Evolutionary conservation across 1,140 invertebrate species (phyloP).

Genomic region (Harlomillsia oculata): DNA sequence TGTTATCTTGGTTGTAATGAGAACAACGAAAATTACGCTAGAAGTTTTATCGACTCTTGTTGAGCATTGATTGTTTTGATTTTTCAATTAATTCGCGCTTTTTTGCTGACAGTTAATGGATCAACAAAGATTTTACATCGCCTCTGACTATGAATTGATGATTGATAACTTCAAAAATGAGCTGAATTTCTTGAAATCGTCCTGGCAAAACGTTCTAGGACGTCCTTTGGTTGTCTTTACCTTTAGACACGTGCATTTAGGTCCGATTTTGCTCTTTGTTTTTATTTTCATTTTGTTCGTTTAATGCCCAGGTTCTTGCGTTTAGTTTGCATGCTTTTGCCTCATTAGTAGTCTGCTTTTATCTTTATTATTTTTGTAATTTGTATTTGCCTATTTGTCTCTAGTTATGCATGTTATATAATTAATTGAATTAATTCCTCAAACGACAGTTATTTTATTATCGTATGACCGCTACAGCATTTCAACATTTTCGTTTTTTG

Average conservation of each 20-base stretch:
- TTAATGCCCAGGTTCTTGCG: not conserved
- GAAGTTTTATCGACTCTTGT: no score
- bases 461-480: no score
- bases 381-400: no score
- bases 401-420: no score
- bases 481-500: no score
- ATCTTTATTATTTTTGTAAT: not conserved
- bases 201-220: slow-evolving; percentile 88
- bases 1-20: not conserved
- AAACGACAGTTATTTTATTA: no score
- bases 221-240: slow-evolving; percentile 80
- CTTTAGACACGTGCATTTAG: slow-evolving; percentile 81
- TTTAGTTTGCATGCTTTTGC: slow-evolving; percentile 1
- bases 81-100: no score
- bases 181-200: slow-evolving; percentile 91
- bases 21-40: no score
- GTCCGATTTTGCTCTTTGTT: slow-evolving; percentile 44
- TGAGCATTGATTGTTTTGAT: no score
- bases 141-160: slow-evolving; percentile 91
- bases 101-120: slow-evolving; percentile 99
- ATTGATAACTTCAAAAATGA: slow-evolving; percentile 94
- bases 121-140: slow-evolving; percentile 90
- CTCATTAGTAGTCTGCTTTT: not conserved
- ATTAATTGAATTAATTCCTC: no score
- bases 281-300: not conserved